Conservation (phyloP, 2,888 invertebrate genomes). For the Pachymerium ferrugineum region DNA sequence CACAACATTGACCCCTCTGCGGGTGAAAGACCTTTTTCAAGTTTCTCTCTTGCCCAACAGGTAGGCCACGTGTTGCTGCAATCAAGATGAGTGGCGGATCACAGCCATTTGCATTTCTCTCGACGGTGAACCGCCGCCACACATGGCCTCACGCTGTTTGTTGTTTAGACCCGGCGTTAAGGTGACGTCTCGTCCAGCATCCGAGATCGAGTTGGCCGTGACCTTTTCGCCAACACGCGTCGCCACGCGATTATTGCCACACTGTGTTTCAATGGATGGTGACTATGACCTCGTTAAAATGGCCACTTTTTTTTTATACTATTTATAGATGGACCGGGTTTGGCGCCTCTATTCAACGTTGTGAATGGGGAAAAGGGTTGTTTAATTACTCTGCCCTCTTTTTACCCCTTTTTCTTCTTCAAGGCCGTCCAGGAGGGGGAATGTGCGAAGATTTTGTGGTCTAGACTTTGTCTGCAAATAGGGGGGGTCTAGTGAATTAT, state of each 20-base stretch:
- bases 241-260: neutral
- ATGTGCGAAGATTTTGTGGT: neutral
- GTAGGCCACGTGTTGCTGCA: neutral
- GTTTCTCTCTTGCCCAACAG: neutral
- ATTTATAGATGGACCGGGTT: too few species aligned
- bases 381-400: conserved; percentile 5
- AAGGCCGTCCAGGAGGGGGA: neutral
- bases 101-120: neutral
- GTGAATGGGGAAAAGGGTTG: neutral
- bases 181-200: conserved; percentile 2
- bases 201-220: neutral
- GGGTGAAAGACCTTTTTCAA: neutral
- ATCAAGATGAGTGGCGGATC: neutral
- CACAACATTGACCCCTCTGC: neutral
- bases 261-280: too few species aligned
- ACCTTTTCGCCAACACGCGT: conserved; percentile 9
- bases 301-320: too few species aligned
- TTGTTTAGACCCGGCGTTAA: neutral
- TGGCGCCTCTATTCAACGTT: neutral
- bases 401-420: conserved; percentile 5
- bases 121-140: too few species aligned
- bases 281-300: too few species aligned
- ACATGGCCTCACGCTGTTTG: too few species aligned
- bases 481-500: neutral
- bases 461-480: conserved; percentile 4